These are phyloP conservation scores for Flexamia atlantica DNA, from an alignment of 2,888 invertebrate genomes.

Conservation along the genomic window DNA sequence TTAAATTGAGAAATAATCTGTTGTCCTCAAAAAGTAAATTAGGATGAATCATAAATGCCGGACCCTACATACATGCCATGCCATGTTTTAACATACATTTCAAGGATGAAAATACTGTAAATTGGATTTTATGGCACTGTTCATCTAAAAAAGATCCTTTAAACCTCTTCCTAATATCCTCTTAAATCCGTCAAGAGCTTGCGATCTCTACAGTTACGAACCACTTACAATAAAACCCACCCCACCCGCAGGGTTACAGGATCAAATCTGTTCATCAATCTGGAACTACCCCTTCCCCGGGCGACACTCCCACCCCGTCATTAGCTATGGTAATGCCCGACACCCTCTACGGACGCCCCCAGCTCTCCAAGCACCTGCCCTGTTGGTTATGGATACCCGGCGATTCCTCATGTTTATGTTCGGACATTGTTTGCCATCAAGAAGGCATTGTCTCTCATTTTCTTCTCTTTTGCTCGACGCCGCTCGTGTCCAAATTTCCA, in stretches of 20 bases:
- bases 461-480: not conserved
- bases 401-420: conserved; percentile 34
- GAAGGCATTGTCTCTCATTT: conserved; percentile 16
- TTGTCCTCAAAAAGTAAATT: too few relatives aligned
- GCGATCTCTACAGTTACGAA: not conserved
- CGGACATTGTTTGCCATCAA: conserved; percentile 42
- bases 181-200: too few relatives aligned
- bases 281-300: not conserved
- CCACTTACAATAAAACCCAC: not conserved
- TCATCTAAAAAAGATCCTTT: too few relatives aligned
- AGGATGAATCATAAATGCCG: too few relatives aligned
- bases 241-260: conserved; percentile 26
- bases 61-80: too few relatives aligned
- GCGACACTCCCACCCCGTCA: not conserved
- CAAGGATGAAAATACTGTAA: too few relatives aligned
- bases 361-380: not conserved
- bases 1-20: too few relatives aligned
- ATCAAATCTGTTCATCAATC: conserved; percentile 29
- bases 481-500: conserved; percentile 40
- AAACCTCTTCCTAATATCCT: too few relatives aligned
- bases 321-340: conserved; percentile 14
- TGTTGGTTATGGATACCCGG: conserved; percentile 21
- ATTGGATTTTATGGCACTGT: too few relatives aligned
- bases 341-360: not conserved
- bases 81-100: too few relatives aligned